Evolutionary conservation across 2,888 invertebrate genomes (phyloP).

Genomic region (Hemistola chrysoprasaria): DNA sequence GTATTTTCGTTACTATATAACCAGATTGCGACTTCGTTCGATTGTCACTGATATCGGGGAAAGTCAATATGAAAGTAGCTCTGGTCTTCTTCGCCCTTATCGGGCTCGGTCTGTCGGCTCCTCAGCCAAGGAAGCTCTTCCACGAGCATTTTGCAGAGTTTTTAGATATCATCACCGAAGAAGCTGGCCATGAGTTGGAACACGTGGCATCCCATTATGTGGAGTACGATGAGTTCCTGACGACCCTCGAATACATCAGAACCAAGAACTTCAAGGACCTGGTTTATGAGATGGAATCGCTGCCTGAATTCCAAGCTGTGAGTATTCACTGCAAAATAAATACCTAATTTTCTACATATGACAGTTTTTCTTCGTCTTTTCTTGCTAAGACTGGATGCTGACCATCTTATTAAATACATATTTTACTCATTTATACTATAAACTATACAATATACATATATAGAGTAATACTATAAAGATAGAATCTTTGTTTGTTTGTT

Average conservation of each 20-base stretch:
- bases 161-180: conserved; percentile 44
- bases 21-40: background rate
- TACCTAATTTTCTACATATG: too few species aligned
- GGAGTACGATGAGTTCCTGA: conserved; percentile 54
- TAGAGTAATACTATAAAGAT: too few species aligned
- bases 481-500: too few species aligned
- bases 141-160: conserved; percentile 64
- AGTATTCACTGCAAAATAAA: conserved; percentile 30
- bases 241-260: conserved; percentile 43
- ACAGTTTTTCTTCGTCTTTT: too few species aligned
- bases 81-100: conserved; percentile 44
- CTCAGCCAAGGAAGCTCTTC: conserved; percentile 58
- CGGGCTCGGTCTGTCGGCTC: conserved; percentile 46
- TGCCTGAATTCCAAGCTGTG: conserved; percentile 63
- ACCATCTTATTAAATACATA: too few species aligned
- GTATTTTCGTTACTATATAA: conserved; percentile 38
- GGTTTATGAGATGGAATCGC: conserved; percentile 56
- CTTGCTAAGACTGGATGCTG: too few species aligned
- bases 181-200: conserved; percentile 38
- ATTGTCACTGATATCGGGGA: conserved; percentile 10
- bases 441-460: too few species aligned
- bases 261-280: conserved; percentile 53
- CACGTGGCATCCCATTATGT: conserved; percentile 42
- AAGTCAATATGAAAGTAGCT: conserved; percentile 48
- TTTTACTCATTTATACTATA: too few species aligned